Percentiles rank a stretch among this genome's conserved stretches.
Evolutionary conservation across 2,797 vertebrate genomes (phyloP).

Genomic region (Erpetoichthys calabaricus): DNA sequence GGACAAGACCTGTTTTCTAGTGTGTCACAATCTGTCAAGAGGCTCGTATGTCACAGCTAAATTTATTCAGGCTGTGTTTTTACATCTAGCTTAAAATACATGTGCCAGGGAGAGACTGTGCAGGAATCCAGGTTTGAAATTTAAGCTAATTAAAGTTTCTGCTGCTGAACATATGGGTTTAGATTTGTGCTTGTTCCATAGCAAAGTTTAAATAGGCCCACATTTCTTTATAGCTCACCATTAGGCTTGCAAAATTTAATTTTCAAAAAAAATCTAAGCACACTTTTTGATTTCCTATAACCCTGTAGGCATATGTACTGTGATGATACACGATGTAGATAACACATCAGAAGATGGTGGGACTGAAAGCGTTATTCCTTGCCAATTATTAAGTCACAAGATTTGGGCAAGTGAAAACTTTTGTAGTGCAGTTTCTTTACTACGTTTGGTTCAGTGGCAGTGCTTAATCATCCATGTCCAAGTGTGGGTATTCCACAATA

Average conservation of each 20-base stretch:
- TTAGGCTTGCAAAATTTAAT: not conserved
- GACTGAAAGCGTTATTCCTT: no score
- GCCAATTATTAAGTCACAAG: no score
- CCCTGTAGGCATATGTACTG: no score
- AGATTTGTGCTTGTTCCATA: not conserved
- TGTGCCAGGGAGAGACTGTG: not conserved
- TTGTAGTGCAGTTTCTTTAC: no score
- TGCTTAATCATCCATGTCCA: no score
- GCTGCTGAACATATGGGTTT: not conserved
- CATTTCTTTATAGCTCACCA: not conserved
- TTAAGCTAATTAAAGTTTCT: not conserved
- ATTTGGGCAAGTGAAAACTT: no score
- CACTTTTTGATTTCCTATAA: no score
- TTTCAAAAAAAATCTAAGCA: no score
- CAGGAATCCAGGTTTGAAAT: slow-evolving; percentile 1
- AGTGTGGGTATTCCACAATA: no score
- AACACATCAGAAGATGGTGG: no score
- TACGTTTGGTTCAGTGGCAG: no score
- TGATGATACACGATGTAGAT: no score
- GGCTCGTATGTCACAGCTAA: not conserved
- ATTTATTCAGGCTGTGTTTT: not conserved
- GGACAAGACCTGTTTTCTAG: slow-evolving; percentile 4
- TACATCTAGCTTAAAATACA: not conserved
- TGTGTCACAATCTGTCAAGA: slow-evolving; percentile 1
- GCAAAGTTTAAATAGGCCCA: not conserved